These are phyloP conservation scores for Brenthis hecate DNA, from an alignment of 2,888 invertebrate genomes.

Conservation along the genomic window DNA sequence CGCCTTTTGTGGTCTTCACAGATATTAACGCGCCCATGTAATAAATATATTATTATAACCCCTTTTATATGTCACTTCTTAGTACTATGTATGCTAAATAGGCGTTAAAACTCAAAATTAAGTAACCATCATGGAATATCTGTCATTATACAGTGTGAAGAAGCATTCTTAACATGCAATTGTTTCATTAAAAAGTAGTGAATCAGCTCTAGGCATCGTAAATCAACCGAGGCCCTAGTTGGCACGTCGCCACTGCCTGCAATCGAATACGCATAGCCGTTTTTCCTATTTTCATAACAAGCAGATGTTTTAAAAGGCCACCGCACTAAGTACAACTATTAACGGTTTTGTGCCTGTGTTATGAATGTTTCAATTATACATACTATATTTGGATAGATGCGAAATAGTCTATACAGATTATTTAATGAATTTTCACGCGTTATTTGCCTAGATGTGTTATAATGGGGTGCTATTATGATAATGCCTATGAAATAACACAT, in stretches of 20 bases:
- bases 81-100: slow-evolving; percentile 18
- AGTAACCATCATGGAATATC: slow-evolving; percentile 12
- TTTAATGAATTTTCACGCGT: slow-evolving; percentile 11
- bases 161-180: slow-evolving; percentile 35
- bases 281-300: slow-evolving; percentile 61
- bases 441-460: background rate
- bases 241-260: slow-evolving; percentile 54
- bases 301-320: slow-evolving; percentile 73
- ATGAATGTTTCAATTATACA: slow-evolving; percentile 64
- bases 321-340: slow-evolving; percentile 52
- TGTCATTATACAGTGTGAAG: slow-evolving; percentile 28
- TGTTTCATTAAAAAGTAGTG: slow-evolving; percentile 32
- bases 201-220: slow-evolving; percentile 13
- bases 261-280: slow-evolving; percentile 52
- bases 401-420: slow-evolving; percentile 25
- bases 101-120: slow-evolving; percentile 28
- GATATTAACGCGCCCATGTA: slow-evolving; percentile 8
- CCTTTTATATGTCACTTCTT: slow-evolving; percentile 8
- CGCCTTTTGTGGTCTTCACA: slow-evolving; percentile 1
- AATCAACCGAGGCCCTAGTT: slow-evolving; percentile 40
- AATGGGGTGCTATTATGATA: background rate
- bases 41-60: slow-evolving; percentile 10
- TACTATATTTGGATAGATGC: slow-evolving; percentile 46
- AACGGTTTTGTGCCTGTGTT: slow-evolving; percentile 54
- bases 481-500: background rate